phyloP scores from a whole-genome alignment of 2,797 vertebrate genomes.

The Peromyscus nudipes region DNA sequence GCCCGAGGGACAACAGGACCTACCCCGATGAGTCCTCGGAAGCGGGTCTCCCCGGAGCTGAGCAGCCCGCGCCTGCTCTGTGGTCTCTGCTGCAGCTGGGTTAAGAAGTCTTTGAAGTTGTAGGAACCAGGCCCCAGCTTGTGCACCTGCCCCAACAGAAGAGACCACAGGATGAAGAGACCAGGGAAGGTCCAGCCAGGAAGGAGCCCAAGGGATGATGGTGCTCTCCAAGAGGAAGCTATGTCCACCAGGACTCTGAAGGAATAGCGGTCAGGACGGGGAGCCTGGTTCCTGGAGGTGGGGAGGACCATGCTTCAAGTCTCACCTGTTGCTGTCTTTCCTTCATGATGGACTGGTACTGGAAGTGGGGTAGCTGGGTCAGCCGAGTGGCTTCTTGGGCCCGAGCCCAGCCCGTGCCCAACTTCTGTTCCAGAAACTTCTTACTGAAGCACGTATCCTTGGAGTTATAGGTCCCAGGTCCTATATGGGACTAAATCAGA shows the following conservation, averaged over 20 bases:
- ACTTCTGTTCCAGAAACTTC: conserved; percentile 58
- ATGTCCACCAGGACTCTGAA: neutral
- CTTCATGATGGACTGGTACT: conserved; percentile 82
- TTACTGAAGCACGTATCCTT: conserved; percentile 82
- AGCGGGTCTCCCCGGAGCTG: conserved; percentile 84
- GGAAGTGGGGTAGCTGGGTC: conserved; percentile 84
- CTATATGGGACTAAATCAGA: conserved; percentile 83
- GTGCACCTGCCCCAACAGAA: conserved; percentile 80
- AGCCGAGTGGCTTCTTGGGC: conserved; percentile 73
- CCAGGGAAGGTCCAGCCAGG: neutral
- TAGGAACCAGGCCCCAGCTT: conserved; percentile 88
- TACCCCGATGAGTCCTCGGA: conserved; percentile 83
- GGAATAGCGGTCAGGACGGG: neutral
- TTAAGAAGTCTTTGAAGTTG: conserved; percentile 86
- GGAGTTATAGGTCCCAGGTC: conserved; percentile 83
- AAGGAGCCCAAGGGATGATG: neutral
- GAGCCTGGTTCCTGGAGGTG: neutral
- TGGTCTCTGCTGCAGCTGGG: conserved; percentile 83
- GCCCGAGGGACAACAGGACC: neutral
- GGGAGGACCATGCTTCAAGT: neutral
- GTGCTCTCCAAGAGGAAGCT: neutral
- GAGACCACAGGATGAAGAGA: neutral
- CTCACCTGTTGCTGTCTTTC: conserved; percentile 85
- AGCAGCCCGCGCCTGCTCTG: conserved; percentile 86
- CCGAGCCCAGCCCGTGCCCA: conserved; percentile 82